These are phyloP conservation scores for Danionella cerebrum DNA, from an alignment of 2,113 vertebrate genomes.

Conservation along the genomic window DNA sequence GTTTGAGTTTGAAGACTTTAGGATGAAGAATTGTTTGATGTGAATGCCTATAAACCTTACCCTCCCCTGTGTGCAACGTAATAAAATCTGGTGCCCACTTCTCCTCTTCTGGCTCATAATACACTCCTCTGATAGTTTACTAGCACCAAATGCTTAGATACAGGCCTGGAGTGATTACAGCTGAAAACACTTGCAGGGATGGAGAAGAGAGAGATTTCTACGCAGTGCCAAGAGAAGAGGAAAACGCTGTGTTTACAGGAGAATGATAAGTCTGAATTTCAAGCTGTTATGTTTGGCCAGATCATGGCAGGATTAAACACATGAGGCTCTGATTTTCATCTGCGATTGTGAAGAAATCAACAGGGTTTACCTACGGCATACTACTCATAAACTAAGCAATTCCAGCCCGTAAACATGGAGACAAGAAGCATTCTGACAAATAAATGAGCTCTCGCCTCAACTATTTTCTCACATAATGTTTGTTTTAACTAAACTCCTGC, in stretches of 20 bases:
- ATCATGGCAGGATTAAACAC: conserved; percentile 15
- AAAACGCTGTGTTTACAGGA: conserved; percentile 33
- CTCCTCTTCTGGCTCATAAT: conserved; percentile 19
- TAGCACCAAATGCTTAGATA: conserved; percentile 34
- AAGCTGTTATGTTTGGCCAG: conserved; percentile 32
- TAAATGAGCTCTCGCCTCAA: conserved; percentile 14
- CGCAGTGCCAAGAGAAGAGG: background rate
- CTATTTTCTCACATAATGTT: conserved; percentile 27
- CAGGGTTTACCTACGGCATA: conserved; percentile 14
- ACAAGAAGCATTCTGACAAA: background rate
- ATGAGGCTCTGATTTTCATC: conserved; percentile 15
- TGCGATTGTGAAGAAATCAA: conserved; percentile 9
- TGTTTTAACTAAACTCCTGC: conserved; percentile 39
- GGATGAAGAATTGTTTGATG: background rate
- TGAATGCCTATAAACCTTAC: background rate
- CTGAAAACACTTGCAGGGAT: conserved; percentile 56
- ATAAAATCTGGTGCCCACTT: background rate
- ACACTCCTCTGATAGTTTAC: conserved; percentile 39
- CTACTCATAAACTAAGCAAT: conserved; percentile 18
- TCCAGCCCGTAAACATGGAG: conserved; percentile 6
- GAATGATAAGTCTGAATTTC: conserved; percentile 15
- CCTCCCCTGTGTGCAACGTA: background rate
- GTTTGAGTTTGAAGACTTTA: background rate
- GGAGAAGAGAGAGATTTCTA: background rate
- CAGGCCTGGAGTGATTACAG: conserved; percentile 54